phyloP scores from a whole-genome alignment of 1,140 invertebrate species.

The Diorhabda elongata region DNA sequence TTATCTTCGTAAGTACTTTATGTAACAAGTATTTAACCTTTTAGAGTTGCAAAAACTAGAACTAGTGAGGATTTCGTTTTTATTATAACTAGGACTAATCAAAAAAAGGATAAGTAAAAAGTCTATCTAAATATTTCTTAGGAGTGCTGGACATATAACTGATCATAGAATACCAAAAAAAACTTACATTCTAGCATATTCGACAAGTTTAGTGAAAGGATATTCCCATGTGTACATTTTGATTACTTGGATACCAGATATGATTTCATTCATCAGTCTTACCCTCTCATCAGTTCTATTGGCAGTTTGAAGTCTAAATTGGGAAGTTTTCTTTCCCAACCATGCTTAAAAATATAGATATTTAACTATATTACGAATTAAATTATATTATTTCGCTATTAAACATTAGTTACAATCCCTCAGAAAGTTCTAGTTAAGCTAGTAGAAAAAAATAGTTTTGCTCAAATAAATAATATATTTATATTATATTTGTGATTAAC shows the following conservation, averaged over 20 bases:
- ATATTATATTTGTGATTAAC: no score
- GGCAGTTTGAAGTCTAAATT: conserved; percentile 28
- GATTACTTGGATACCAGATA: conserved; percentile 70
- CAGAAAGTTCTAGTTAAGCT: no score
- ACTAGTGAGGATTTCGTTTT: no score
- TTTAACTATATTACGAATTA: not conserved
- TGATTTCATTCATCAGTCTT: conserved; percentile 54
- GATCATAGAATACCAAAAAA: not conserved
- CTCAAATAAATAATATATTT: no score
- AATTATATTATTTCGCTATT: not conserved
- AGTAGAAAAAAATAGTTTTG: no score
- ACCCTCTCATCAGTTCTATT: conserved; percentile 62
- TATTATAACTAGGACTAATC: no score
- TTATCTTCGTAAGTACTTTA: no score
- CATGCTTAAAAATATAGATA: conserved; percentile 51
- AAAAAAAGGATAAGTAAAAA: no score
- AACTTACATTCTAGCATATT: conserved; percentile 23
- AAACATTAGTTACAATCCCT: no score
- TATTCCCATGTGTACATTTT: conserved; percentile 89
- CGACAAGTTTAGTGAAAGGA: conserved; percentile 66
- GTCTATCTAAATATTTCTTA: no score
- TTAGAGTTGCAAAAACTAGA: no score
- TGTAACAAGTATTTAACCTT: no score
- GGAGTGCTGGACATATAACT: not conserved
- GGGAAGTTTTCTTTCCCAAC: conserved; percentile 43